phyloP scores from a whole-genome alignment of 2,797 vertebrate genomes.

The Diplodus puntazzo region DNA sequence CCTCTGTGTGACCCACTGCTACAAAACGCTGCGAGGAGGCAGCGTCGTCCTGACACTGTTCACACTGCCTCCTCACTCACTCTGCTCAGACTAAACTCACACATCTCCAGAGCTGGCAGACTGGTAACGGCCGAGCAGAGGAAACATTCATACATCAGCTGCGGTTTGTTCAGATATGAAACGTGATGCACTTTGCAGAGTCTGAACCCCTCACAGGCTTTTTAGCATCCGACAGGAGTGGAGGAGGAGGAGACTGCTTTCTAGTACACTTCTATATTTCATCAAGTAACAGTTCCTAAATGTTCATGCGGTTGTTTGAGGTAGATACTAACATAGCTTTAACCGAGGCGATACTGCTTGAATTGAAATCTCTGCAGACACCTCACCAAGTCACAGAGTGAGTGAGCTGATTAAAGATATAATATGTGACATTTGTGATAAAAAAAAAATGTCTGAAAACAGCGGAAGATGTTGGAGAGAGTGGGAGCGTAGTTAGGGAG shows the following conservation, averaged over 20 bases:
- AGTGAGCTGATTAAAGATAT: background rate
- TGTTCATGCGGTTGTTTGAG: background rate
- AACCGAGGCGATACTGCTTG: background rate
- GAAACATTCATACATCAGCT: constrained; percentile 48
- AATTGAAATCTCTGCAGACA: constrained; percentile 2
- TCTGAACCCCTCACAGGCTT: constrained; percentile 19
- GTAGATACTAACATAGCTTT: background rate
- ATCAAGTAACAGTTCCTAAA: constrained; percentile 16
- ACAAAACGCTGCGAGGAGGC: constrained; percentile 39
- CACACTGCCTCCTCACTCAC: constrained; percentile 43
- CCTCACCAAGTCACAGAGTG: background rate
- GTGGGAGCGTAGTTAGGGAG: too few species aligned
- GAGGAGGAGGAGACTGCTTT: constrained; percentile 26
- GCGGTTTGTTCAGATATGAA: constrained; percentile 35
- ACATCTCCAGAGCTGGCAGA: constrained; percentile 14
- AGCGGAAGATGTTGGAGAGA: too few species aligned
- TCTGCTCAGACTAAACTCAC: constrained; percentile 19
- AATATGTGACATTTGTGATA: too few species aligned
- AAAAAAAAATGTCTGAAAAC: too few species aligned
- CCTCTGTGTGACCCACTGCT: constrained; percentile 68
- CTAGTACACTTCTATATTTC: constrained; percentile 11
- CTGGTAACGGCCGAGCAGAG: constrained; percentile 24
- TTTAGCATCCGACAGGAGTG: constrained; percentile 38
- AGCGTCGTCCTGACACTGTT: constrained; percentile 14
- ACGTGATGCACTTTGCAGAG: constrained; percentile 17